phyloP scores from a whole-genome alignment of 2,797 vertebrate genomes.

The Parotocinclus haroldoi region DNA sequence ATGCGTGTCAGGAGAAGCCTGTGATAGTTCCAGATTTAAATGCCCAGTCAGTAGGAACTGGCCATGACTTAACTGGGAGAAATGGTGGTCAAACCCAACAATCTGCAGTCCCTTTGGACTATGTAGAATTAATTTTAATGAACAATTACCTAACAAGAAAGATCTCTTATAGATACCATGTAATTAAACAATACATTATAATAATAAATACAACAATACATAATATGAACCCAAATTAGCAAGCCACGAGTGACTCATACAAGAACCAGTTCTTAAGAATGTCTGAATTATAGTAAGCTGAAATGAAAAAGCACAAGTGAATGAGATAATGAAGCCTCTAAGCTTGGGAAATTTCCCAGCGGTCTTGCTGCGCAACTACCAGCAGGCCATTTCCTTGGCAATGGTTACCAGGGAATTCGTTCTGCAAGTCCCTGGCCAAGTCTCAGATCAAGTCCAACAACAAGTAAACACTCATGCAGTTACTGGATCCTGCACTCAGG shows the following conservation, averaged over 20 bases:
- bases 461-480: slow-evolving; percentile 43
- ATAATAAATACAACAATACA: too few species aligned
- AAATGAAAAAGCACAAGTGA: slow-evolving; percentile 34
- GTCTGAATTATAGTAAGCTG: slow-evolving; percentile 41
- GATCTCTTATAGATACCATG: neutral
- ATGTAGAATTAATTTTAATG: slow-evolving; percentile 1
- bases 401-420: slow-evolving; percentile 47
- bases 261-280: slow-evolving; percentile 18
- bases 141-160: neutral
- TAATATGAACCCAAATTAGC: slow-evolving; percentile 12
- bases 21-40: too few species aligned
- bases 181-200: slow-evolving; percentile 23
- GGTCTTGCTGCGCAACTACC: slow-evolving; percentile 36
- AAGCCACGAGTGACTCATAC: slow-evolving; percentile 15
- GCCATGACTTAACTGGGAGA: too few species aligned
- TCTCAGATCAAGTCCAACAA: slow-evolving; percentile 44
- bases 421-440: slow-evolving; percentile 43
- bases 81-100: too few species aligned
- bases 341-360: slow-evolving; percentile 45
- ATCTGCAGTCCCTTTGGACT: neutral
- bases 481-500: slow-evolving; percentile 26
- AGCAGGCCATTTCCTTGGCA: slow-evolving; percentile 48
- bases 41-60: too few species aligned
- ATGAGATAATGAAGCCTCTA: slow-evolving; percentile 36
- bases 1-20: too few species aligned